Evolutionary conservation across 2,113 vertebrate genomes (phyloP), one percentile per base, ranked within the genome.

Genomic region (Potamarius usumacintae): DNA sequence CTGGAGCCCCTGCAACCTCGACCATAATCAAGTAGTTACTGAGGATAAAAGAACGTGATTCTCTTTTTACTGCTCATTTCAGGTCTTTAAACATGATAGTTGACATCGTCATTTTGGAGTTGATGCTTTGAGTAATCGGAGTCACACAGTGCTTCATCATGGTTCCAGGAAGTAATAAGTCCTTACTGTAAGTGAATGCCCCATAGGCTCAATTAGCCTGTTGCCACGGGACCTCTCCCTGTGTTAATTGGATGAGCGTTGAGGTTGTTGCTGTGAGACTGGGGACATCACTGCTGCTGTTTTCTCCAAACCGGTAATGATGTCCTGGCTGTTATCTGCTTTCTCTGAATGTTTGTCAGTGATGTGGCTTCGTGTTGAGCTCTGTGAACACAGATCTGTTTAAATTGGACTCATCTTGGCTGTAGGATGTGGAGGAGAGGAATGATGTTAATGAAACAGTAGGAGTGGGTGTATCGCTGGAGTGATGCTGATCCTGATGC

Each of bases 161-260:
- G 63, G 50, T 81, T 90, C 76, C 77, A 63, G 87, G 85, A 90
- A 88, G 85, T 80, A 67, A 78, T 72, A 63, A 80, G 72, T 55
- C 50, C 80, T 83, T 90, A 92, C 92, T 92, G 91, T 89, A 93
- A 91, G 93, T 92, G 90, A 92, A 93, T 91, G 94, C 93, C 94
- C 94, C 89, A 69, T 83, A 94, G 93, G 89, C 92, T 89, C 91
- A 95, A 94, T 95, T 95, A 95, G 93, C 90, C 91, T 90, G 83
- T 74, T 88, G 74, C 84, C 91, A 88, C 90, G 92, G 92, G 88
- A 65, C 89, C 71, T 93, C 90, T 90, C 91, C 89, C 91, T 92
- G 92, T 92, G 92, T 90, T 94, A 92, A 93, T 95, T 94, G 94
- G 93, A 84, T 80, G 91, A 89, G 92, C 74, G 91, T 90, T 91